Evolutionary conservation across 2,888 invertebrate genomes (phyloP), one percentile per base, ranked within the genome.

Genomic region (Drosophila anceps): DNA sequence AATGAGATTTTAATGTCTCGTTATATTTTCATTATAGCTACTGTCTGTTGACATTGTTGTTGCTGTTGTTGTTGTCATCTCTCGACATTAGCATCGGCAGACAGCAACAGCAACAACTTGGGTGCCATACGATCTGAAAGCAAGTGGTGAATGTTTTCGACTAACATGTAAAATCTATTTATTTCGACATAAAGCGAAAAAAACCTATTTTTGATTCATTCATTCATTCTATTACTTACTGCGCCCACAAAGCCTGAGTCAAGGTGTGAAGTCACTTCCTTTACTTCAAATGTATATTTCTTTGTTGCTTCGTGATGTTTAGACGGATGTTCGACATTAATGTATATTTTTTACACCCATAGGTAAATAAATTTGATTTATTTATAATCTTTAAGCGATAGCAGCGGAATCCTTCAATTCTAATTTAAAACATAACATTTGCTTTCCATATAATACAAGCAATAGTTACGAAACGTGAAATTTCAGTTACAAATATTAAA

Each of bases 141-240:
- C 37, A 39, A 58, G 54, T 67, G 50, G 46, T 50, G 53, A 73
- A 46, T 51, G 66, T 46, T 67, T 74, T 68, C 66, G 69, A 74
- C 73, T 73, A 88, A 90, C 85, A 86, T 86, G 81, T 83, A 88
- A 86, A 90, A 88, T 88, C 90, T 86, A 86, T 86, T 86, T 90
- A 88, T 85, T 86, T 90, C 79, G 88, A 88, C 84, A 88, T 85
- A 88, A 72, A 76, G 72, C 74, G 72, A 81, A 85, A 83, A 90
- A 88, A 88, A 18, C 83, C 88, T 83, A 88, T 85, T 90, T 86
- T 83, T 90, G 88, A 85, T 85, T 83, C 86, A 86, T 86, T 88
- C 72, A n/a, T n/a, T n/a, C 70, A 68, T 78, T 77, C 69, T 63
- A 54, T 46, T 35, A 44, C 29, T 29, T 12, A 50, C 48, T 46